Evolutionary conservation across 2,797 vertebrate genomes (phyloP), one percentile per base, ranked within the genome.

Genomic region (Catamblyrhynchus diadema): DNA sequence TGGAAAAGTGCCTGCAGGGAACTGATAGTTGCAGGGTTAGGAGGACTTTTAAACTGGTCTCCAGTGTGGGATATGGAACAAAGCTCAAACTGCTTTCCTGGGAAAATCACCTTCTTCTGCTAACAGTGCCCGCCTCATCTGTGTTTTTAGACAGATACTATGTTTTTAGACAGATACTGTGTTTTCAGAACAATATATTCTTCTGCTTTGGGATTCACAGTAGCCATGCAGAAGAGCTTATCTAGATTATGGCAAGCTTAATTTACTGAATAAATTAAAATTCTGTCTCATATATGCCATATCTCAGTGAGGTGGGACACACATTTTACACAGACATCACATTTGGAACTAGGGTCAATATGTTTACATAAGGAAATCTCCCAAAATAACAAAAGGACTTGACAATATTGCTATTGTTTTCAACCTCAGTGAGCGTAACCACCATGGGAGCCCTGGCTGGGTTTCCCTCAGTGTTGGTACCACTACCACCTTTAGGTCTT

Each of bases 381-480:
- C 10, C 20, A 22, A 57, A 80, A 18, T 33, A 78, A 61, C 12
- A 59, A 42, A 30, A 66, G 7, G 4, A 37, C 8, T 10, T 12
- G 33, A 75, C 27, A 56, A 65, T 5, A 64, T 0, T 5, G 2
- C 15, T 21, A 19, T 42, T 32, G 39, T 51, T 81, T 92, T 56
- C 70, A 70, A 78, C 39, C 30, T 45, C 33, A 61, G 8, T 1
- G 3, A 42, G 53, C 3, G 11, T 8, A 64, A 54, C 14, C 56
- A 66, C 37, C 22, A 27, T 4, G 39, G 24, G 45, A 75, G 37
- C 20, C 11, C 32, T 4, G 39, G 5, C 60, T 74, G 23, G 2
- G 6, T 37, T 57, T 73, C 53, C 72, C 62, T 45, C 59, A 10
- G 1, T 6, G 15, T 1, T 2, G 0, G 45, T 28, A 28, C 41